Percentiles rank a stretch among this genome's conserved stretches.
Conservation (phyloP, 2,797 vertebrate species). For the Poecilia gillii region DNA sequence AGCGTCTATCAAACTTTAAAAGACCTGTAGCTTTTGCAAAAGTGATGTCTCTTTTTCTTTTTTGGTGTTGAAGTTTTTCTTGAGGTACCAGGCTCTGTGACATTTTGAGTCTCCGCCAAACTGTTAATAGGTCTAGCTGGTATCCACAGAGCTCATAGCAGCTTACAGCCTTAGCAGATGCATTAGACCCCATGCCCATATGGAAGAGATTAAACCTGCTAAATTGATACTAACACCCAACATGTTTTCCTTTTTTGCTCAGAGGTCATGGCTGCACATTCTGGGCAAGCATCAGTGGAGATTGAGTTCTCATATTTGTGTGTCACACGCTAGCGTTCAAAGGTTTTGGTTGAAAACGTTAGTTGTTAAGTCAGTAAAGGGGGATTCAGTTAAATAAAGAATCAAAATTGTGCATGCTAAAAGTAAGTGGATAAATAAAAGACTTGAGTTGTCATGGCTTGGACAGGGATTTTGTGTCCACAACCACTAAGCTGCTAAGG, state of each 20-base stretch:
- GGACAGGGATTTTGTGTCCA: background rate
- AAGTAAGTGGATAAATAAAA: background rate
- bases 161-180: conserved; percentile 76
- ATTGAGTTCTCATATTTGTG: conserved; percentile 7
- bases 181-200: conserved; percentile 70
- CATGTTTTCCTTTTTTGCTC: conserved; percentile 23
- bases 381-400: background rate
- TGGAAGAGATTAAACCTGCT: conserved; percentile 76
- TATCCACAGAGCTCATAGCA: conserved; percentile 66
- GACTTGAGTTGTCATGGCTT: background rate
- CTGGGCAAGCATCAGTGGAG: conserved; percentile 10
- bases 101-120: conserved; percentile 57
- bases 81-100: conserved; percentile 36
- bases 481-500: background rate
- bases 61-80: conserved; percentile 25
- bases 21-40: conserved; percentile 1
- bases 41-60: conserved; percentile 11
- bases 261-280: conserved; percentile 16
- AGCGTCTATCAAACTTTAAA: conserved; percentile 45
- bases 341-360: conserved; percentile 1
- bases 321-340: background rate
- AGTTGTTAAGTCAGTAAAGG: background rate
- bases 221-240: conserved; percentile 57
- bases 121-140: conserved; percentile 59
- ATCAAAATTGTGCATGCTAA: background rate